A percentile compares a stretch with the other conserved stretches of the same genome.
phyloP scores from a whole-genome alignment of 2,888 invertebrate species.

The Tetragonisca angustula region DNA sequence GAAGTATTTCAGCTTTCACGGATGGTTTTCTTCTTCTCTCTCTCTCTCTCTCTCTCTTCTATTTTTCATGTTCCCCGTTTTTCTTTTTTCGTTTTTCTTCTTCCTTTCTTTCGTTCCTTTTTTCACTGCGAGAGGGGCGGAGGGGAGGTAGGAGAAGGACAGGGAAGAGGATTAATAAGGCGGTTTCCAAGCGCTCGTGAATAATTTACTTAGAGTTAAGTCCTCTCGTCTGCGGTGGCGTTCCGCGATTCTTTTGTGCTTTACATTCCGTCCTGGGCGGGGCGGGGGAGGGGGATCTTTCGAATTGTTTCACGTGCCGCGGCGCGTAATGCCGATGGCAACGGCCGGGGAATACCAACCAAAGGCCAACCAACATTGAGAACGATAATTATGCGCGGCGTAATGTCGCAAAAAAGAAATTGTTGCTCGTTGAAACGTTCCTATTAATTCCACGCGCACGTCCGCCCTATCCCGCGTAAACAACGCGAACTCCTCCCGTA shows the following conservation, averaged over 20 bases:
- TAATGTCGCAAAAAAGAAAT: neutral
- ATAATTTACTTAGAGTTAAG: constrained; percentile 27
- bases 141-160: neutral
- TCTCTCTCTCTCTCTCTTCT: too few relatives aligned
- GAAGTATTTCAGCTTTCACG: constrained; percentile 31
- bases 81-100: too few relatives aligned
- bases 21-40: neutral
- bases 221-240: constrained; percentile 10
- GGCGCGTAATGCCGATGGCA: neutral
- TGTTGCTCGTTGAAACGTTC: too few relatives aligned
- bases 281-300: neutral
- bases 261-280: neutral
- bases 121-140: neutral
- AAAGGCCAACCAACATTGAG: neutral
- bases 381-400: neutral
- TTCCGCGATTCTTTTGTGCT: neutral
- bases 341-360: too few relatives aligned
- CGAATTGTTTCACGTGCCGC: neutral
- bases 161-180: constrained; percentile 18
- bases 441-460: too few relatives aligned
- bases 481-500: too few relatives aligned
- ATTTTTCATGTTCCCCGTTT: too few relatives aligned
- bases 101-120: neutral
- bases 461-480: too few relatives aligned
- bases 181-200: constrained; percentile 16